Conservation (phyloP, 1,140 invertebrate species). For the Babylonia areolata region DNA sequence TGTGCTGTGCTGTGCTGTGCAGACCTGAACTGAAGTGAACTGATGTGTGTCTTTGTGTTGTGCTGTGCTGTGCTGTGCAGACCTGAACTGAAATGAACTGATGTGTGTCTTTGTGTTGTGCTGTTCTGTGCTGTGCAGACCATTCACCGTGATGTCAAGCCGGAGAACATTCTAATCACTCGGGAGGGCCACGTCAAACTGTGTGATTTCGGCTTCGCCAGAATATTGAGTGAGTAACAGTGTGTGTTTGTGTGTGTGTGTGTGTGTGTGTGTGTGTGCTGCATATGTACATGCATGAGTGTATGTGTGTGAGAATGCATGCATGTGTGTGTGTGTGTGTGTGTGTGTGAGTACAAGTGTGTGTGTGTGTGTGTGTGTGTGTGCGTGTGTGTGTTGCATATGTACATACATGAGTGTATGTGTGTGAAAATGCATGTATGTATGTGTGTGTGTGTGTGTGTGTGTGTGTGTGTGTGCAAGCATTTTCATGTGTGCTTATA, state of each 20-base stretch:
- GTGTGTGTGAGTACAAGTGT: not conserved
- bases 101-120: no score
- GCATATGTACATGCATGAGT: not conserved
- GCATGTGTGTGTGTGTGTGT: not conserved
- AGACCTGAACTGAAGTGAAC: no score
- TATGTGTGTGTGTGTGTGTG: not conserved
- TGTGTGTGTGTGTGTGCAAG: not conserved
- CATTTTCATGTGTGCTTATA: not conserved
- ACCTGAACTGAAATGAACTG: no score
- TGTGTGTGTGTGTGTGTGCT: not conserved
- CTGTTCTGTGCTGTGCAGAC: no score
- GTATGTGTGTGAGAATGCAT: not conserved
- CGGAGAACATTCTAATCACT: conserved; percentile 99
- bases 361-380: not conserved
- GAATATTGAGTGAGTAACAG: conserved; percentile 90
- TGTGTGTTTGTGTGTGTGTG: not conserved
- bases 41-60: no score
- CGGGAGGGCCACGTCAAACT: conserved; percentile 95
- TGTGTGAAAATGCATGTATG: not conserved
- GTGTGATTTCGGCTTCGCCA: conserved; percentile 99
- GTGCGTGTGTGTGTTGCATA: not conserved
- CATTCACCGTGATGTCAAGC: conserved; percentile 98
- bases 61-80: no score
- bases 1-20: no score
- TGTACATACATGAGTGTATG: no score